Conservation (phyloP, 2,888 invertebrate genomes). For the Helleia helle region DNA sequence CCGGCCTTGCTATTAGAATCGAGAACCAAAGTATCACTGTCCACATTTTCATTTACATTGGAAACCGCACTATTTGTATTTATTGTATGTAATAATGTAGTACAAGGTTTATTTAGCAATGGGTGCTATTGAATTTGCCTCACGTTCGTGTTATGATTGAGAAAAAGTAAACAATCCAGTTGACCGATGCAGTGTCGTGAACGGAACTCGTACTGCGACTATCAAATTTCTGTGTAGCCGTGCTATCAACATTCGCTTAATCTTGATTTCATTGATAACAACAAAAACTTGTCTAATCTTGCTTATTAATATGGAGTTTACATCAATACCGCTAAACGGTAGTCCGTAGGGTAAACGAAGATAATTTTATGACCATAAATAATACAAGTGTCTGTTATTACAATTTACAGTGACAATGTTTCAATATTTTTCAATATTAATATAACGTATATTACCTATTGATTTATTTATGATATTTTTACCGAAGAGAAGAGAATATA, state of each 20-base stretch:
- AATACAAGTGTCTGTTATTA: too few species aligned
- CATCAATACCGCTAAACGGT: too few species aligned
- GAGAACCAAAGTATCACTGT: conserved; percentile 20
- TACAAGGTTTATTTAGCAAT: conserved; percentile 21
- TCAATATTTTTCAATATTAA: too few species aligned
- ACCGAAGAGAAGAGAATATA: too few species aligned
- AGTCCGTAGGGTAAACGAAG: too few species aligned
- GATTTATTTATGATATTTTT: too few species aligned
- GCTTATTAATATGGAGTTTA: too few species aligned
- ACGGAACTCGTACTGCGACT: neutral
- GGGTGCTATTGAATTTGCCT: conserved; percentile 1
- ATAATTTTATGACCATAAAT: too few species aligned
- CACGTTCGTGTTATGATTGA: conserved; percentile 7
- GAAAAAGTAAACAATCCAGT: neutral
- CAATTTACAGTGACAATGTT: too few species aligned
- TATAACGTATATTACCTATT: too few species aligned
- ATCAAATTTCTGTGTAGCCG: too few species aligned
- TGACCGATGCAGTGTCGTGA: neutral
- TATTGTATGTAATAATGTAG: conserved; percentile 16
- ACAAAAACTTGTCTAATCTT: neutral
- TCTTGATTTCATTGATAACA: conserved; percentile 1
- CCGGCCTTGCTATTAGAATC: conserved; percentile 8
- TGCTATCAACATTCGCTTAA: too few species aligned
- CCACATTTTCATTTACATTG: conserved; percentile 27
- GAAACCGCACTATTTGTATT: conserved; percentile 15